Conservation (phyloP, 2,797 vertebrate species). For the Chanos chanos region DNA sequence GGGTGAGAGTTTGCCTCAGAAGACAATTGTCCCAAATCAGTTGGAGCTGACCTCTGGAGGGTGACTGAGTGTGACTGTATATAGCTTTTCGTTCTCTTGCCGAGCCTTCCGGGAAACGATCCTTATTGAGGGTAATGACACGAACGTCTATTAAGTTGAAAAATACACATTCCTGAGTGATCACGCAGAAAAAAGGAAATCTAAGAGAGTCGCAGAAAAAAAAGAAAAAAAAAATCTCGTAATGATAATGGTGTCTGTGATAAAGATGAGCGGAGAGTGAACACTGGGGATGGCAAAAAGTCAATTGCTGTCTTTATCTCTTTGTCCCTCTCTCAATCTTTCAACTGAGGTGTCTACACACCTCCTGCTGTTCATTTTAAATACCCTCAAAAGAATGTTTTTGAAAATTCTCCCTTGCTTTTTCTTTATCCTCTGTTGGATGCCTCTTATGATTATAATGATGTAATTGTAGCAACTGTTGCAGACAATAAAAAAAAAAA, state of each 20-base stretch:
- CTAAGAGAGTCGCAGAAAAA: conserved; percentile 19
- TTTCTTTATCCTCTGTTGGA: conserved; percentile 8
- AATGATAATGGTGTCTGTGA: conserved; percentile 36
- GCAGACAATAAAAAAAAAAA: too few species aligned
- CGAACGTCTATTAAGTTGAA: conserved; percentile 28
- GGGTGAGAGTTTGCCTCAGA: not conserved
- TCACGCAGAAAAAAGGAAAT: conserved; percentile 39
- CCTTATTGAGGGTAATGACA: conserved; percentile 45
- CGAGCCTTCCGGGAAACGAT: conserved; percentile 30
- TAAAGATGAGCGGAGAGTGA: conserved; percentile 27
- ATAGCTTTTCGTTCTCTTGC: not conserved
- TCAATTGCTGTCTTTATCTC: conserved; percentile 46
- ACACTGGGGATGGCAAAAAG: conserved; percentile 31
- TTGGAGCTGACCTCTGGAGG: conserved; percentile 9
- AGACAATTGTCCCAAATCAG: conserved; percentile 16
- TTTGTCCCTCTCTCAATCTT: conserved; percentile 27
- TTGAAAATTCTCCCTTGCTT: conserved; percentile 15
- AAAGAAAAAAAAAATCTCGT: conserved; percentile 24
- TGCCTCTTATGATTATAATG: too few species aligned
- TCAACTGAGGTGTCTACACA: conserved; percentile 18
- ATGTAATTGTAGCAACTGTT: too few species aligned
- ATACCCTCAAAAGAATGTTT: conserved; percentile 36
- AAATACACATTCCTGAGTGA: conserved; percentile 33
- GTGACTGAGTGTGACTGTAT: not conserved
- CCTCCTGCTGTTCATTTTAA: conserved; percentile 44